Evolutionary conservation across 2,888 invertebrate species (phyloP), one percentile per base, ranked within the genome.

Genomic region (Watsonalla cultraria): DNA sequence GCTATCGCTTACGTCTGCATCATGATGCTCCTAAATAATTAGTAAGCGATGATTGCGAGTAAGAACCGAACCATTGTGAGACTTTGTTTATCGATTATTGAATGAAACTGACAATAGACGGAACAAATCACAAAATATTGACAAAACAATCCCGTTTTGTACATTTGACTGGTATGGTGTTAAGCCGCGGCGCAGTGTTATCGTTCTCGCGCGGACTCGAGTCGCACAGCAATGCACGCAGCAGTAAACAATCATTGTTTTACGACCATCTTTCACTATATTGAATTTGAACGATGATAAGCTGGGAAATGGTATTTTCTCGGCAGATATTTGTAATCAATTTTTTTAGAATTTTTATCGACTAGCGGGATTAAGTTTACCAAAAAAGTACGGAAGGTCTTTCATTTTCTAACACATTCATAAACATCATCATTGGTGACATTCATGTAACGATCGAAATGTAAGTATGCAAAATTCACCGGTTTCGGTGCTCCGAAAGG

Each of bases 51-150:
- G 42, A 42, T 2, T 11, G 9, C 11, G 11, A 42, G 8, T 37
- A 8, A 42, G 42, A 11, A 7, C 7, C 5, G 39, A 8, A 39
- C 8, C 42, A 11, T 1, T 8, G 11, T 9, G 9, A 37, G 2
- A 5, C 42, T 35, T 37, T 37, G 48, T 48, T 14, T 14, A 13
- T 15, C 15, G 9, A 11, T 50, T 61, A 49, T 57, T 46, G 46
- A 48, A 54, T 42, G 54, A 54, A 34, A 34, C 24, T 45, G 56
- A 74, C 75, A 76, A 76, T 76, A 61, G 66, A 65, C 72, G 70
- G 74, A 72, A 68, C 60, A 50, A 51, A 53, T 55, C 51, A 46
- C 53, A 56, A 61, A 64, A 61, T 73, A 68, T 72, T 70, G 67
- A 69, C 65, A 61, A 60, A 66, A 63, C 65, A 60, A 59, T 35